A percentile compares a stretch with the other conserved stretches of the same genome.
Evolutionary conservation across 2,888 invertebrate genomes (phyloP).

Genomic region (Mantis religiosa): DNA sequence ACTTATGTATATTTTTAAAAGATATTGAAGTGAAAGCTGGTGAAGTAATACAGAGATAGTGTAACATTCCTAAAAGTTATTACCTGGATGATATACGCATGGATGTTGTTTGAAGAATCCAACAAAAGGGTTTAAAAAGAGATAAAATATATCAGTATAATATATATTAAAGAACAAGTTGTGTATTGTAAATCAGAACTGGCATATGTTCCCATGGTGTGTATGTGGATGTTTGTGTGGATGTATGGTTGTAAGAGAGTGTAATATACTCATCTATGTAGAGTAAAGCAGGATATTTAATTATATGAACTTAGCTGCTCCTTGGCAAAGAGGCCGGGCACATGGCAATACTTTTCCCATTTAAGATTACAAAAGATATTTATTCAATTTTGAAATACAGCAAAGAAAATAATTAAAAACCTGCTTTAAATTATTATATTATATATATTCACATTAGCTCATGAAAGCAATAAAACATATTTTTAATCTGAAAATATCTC

Average conservation of each 20-base stretch:
- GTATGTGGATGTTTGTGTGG: background rate
- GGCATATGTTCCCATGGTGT: conserved; percentile 13
- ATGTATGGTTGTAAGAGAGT: background rate
- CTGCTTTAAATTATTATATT: conserved; percentile 27
- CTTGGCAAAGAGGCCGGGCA: conserved; percentile 17
- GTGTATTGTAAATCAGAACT: background rate
- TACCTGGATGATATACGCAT: background rate
- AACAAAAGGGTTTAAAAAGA: background rate
- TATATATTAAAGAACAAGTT: background rate
- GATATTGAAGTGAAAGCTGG: background rate
- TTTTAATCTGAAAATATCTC: conserved; percentile 23
- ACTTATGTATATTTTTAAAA: background rate
- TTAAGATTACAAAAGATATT: conserved; percentile 2
- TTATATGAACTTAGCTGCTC: background rate
- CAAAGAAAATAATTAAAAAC: conserved; percentile 19
- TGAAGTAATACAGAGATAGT: background rate
- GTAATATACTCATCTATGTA: conserved; percentile 7
- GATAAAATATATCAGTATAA: background rate
- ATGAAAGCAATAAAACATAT: conserved; percentile 30
- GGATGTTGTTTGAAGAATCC: background rate
- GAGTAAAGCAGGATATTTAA: conserved; percentile 12
- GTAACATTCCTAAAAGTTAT: background rate
- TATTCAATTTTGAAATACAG: conserved; percentile 24
- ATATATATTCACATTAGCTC: conserved; percentile 30
- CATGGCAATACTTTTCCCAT: conserved; percentile 23